Percentiles rank a stretch among this genome's conserved stretches.
Evolutionary conservation across 2,113 vertebrate genomes (phyloP).

Genomic region (Tupaia chinensis): DNA sequence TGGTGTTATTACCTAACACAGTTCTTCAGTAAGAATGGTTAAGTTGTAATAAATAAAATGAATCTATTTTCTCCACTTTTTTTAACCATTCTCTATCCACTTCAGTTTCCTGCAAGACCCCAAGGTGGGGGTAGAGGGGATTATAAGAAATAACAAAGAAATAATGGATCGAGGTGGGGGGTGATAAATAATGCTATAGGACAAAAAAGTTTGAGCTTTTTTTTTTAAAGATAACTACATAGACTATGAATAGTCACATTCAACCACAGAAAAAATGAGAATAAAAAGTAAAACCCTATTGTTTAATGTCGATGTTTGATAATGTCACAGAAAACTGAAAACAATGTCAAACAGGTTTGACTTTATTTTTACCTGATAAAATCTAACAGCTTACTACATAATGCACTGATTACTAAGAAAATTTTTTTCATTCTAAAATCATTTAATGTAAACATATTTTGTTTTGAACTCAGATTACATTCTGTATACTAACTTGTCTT

Average conservation of each 20-base stretch:
- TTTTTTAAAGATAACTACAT: background rate
- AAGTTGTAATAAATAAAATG: background rate
- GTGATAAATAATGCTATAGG: background rate
- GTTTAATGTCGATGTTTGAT: slow-evolving; percentile 26
- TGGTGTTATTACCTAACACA: background rate
- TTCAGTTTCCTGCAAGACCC: background rate
- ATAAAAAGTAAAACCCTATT: background rate
- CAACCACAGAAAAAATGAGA: background rate
- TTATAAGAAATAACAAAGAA: background rate
- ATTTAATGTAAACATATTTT: slow-evolving; percentile 46
- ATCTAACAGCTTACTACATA: slow-evolving; percentile 21
- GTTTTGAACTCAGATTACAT: slow-evolving; percentile 24
- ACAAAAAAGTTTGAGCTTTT: background rate
- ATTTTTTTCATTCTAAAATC: slow-evolving; percentile 55
- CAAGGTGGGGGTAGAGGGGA: background rate
- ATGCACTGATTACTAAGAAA: slow-evolving; percentile 13
- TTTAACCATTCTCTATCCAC: slow-evolving; percentile 20
- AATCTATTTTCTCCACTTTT: background rate
- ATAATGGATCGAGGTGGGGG: background rate
- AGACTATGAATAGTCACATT: slow-evolving; percentile 1
- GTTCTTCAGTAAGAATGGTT: background rate
- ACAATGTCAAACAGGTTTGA: background rate
- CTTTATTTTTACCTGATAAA: slow-evolving; percentile 37
- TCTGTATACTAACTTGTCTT: slow-evolving; percentile 23
- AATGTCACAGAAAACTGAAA: slow-evolving; percentile 12